Conservation (phyloP, 1,140 invertebrate species). For the Apis florea region DNA sequence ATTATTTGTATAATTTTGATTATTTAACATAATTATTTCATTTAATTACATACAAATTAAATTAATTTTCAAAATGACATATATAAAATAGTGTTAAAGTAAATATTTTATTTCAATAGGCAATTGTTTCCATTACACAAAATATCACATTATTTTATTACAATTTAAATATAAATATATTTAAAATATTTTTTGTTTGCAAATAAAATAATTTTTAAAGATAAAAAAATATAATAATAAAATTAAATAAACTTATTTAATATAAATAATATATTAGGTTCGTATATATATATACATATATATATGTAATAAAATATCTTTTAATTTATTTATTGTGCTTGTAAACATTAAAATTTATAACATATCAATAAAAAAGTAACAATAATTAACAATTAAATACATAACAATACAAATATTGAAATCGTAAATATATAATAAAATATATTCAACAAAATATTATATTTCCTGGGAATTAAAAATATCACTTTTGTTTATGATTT, state of each 20-base stretch:
- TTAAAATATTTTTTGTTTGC: slow-evolving; percentile 39
- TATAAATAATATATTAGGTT: not conserved
- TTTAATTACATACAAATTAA: not conserved
- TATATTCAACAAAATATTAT: slow-evolving; percentile 21
- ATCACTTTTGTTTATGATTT: not conserved
- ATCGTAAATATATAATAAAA: not conserved
- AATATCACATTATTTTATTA: not conserved
- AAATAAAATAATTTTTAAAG: slow-evolving; percentile 4
- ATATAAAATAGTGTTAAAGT: too few species aligned
- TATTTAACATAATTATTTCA: not conserved
- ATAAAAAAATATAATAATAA: slow-evolving; percentile 8
- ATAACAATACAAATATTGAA: slow-evolving; percentile 4
- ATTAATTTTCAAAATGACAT: slow-evolving; percentile 1
- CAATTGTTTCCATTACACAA: slow-evolving; percentile 38
- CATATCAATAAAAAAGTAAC: too few species aligned
- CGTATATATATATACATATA: not conserved
- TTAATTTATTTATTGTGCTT: slow-evolving; percentile 20
- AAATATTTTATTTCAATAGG: slow-evolving; percentile 12
- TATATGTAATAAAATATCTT: slow-evolving; percentile 2
- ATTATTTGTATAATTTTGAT: not conserved
- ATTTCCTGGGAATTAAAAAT: not conserved
- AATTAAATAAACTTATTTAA: slow-evolving; percentile 14
- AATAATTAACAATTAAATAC: not conserved
- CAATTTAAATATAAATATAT: slow-evolving; percentile 42
- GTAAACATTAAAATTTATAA: not conserved